Evolutionary conservation across 2,113 vertebrate species (phyloP).

Genomic region (Oophaga pumilio): DNA sequence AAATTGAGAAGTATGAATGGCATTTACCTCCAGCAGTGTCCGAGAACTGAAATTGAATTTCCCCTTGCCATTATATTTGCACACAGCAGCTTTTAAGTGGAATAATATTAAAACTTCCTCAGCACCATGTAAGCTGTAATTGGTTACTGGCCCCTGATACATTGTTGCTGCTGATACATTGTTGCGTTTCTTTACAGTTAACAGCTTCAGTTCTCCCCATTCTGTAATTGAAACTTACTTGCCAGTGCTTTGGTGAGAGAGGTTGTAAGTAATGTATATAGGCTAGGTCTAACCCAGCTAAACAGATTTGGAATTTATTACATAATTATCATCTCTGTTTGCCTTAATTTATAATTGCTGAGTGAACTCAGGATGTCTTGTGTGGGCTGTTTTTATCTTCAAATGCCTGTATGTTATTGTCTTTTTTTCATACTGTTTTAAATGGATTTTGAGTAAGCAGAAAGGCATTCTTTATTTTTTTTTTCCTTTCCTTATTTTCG

Average conservation of each 20-base stretch:
- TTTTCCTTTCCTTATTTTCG: neutral
- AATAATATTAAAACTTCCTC: slow-evolving; percentile 27
- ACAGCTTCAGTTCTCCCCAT: slow-evolving; percentile 1
- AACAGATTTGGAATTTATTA: slow-evolving; percentile 10
- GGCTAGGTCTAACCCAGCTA: neutral
- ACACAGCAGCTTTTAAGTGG: slow-evolving; percentile 41
- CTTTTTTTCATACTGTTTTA: slow-evolving; percentile 38
- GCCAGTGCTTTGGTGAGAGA: neutral
- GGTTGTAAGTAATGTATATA: slow-evolving; percentile 15
- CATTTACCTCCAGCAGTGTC: neutral
- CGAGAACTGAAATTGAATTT: neutral
- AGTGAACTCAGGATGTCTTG: slow-evolving; percentile 13
- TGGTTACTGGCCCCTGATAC: slow-evolving; percentile 6
- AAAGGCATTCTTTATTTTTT: neutral
- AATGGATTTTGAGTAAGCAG: slow-evolving; percentile 21
- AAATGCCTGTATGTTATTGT: slow-evolving; percentile 21
- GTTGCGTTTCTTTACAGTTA: neutral
- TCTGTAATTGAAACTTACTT: slow-evolving; percentile 25
- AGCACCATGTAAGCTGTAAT: slow-evolving; percentile 12
- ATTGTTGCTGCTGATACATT: slow-evolving; percentile 14
- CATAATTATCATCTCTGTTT: slow-evolving; percentile 51
- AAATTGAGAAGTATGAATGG: neutral
- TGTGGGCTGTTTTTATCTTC: slow-evolving; percentile 35
- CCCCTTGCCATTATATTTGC: slow-evolving; percentile 15
- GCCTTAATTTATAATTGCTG: slow-evolving; percentile 42